A percentile compares a stretch with the other conserved stretches of the same genome.
Conservation (phyloP, 2,113 vertebrate species). For the Echinops telfairi region DNA sequence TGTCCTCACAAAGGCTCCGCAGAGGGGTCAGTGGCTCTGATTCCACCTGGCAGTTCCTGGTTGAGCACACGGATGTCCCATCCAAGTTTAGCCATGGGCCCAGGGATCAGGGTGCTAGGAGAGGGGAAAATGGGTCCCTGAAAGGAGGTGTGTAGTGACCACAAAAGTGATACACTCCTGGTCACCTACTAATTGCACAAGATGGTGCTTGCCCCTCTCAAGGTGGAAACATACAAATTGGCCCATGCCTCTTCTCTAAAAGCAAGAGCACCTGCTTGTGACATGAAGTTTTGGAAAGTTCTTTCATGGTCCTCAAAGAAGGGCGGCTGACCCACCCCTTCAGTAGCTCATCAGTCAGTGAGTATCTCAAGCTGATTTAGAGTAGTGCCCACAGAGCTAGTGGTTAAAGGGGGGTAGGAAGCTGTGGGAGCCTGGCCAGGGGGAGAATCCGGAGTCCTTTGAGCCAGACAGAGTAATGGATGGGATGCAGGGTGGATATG, state of each 20-base stretch:
- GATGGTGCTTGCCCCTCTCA: neutral
- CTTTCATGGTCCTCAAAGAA: conserved; percentile 12
- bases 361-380: neutral
- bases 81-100: neutral
- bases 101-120: neutral
- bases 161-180: conserved; percentile 1
- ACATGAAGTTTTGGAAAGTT: conserved; percentile 27
- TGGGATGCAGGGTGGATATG: neutral
- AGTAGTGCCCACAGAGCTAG: neutral
- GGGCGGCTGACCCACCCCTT: neutral
- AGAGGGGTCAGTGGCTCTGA: conserved; percentile 60
- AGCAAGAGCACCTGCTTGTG: neutral
- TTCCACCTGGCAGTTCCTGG: conserved; percentile 64
- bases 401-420: neutral
- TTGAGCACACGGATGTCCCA: neutral
- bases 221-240: conserved; percentile 42
- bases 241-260: neutral
- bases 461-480: neutral
- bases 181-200: neutral
- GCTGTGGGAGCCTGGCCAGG: neutral
- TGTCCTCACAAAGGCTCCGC: conserved; percentile 67
- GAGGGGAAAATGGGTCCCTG: neutral
- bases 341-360: neutral
- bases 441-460: neutral
- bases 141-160: neutral